These are phyloP conservation scores for Euclidia mi DNA, from an alignment of 2,888 invertebrate genomes.

Conservation along the genomic window DNA sequence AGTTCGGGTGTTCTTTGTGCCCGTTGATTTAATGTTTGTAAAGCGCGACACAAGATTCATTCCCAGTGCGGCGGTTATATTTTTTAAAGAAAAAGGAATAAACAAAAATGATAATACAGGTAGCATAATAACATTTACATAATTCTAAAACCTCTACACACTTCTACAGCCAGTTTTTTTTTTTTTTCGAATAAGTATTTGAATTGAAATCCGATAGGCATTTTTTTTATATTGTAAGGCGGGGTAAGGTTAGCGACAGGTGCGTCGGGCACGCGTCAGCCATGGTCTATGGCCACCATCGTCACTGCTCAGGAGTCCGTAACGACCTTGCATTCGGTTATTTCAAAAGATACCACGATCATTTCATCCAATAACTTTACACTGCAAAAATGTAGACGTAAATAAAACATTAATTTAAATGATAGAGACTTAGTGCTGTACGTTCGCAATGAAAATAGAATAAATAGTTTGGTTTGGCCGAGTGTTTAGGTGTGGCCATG, in stretches of 20 bases:
- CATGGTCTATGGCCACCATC: conserved; percentile 19
- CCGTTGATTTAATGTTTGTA: too few relatives aligned
- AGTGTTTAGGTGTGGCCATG: conserved; percentile 46
- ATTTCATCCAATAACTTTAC: conserved; percentile 34
- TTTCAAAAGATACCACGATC: conserved; percentile 28
- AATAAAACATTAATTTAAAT: conserved; percentile 59
- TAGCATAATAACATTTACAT: too few relatives aligned
- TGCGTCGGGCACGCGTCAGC: conserved; percentile 39
- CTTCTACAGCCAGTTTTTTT: too few relatives aligned
- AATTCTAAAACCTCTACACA: too few relatives aligned
- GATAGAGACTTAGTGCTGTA: conserved; percentile 54
- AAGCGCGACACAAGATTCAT: too few relatives aligned
- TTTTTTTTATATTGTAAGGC: conserved; percentile 1
- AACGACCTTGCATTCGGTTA: conserved; percentile 44
- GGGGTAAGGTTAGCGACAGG: conserved; percentile 38
- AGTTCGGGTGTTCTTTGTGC: too few relatives aligned
- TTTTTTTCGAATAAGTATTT: too few relatives aligned
- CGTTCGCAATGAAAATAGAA: conserved; percentile 55
- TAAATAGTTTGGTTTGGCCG: conserved; percentile 55
- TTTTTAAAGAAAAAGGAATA: too few relatives aligned
- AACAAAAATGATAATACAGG: too few relatives aligned
- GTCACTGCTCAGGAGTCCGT: conserved; percentile 34
- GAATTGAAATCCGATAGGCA: conserved; percentile 1
- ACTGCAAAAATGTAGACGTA: conserved; percentile 55
- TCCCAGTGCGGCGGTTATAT: too few relatives aligned